Evolutionary conservation across 1,140 invertebrate genomes (phyloP).

Genomic region (Pachypeltis micranthus): DNA sequence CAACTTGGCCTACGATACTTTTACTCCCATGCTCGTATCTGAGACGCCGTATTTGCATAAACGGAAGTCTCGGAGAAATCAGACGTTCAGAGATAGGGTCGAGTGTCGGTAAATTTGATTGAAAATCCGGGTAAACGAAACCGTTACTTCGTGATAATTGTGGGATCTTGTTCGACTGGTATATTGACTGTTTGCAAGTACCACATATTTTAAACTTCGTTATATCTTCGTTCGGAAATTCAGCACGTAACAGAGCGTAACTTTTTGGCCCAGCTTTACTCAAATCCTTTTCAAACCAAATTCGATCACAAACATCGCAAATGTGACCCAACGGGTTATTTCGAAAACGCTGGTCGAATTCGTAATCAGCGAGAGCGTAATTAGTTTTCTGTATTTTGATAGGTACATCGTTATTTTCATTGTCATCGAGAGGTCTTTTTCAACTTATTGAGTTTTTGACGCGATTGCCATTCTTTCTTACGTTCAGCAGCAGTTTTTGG

Average conservation of each 20-base stretch:
- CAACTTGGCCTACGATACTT: background rate
- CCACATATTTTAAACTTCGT: background rate
- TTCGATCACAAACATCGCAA: constrained; percentile 2
- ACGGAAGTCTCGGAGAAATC: constrained; percentile 1
- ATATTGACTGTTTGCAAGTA: background rate
- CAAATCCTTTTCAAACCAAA: background rate
- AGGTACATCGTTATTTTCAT: background rate
- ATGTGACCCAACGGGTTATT: background rate
- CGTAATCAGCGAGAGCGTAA: background rate
- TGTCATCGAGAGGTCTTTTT: background rate
- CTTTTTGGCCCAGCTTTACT: background rate
- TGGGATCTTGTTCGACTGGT: background rate
- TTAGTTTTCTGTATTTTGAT: background rate
- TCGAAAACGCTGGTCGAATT: background rate
- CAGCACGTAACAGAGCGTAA: background rate
- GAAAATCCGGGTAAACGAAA: background rate
- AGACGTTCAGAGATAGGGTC: background rate
- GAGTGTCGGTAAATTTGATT: background rate
- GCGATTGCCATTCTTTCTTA: background rate
- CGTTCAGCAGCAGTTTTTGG: constrained; percentile 1
- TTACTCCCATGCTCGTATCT: constrained; percentile 4
- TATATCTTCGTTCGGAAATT: background rate
- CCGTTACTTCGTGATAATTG: background rate
- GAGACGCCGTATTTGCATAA: constrained; percentile 5
- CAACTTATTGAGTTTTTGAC: background rate